Evolutionary conservation across 2,797 vertebrate genomes (phyloP).

Genomic region (Benthosema pterotum): DNA sequence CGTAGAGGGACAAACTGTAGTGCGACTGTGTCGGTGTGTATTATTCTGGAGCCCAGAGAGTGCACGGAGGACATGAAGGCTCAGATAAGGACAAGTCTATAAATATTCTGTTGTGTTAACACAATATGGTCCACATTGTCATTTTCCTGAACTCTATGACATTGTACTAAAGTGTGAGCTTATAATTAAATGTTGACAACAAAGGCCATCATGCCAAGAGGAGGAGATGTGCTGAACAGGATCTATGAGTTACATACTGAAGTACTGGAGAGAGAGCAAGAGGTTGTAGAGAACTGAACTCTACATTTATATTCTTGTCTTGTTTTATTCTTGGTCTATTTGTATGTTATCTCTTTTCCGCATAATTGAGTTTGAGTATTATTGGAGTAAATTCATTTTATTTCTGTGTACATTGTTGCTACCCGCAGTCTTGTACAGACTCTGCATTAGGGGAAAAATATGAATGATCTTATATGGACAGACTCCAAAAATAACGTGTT

Average conservation of each 20-base stretch:
- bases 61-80: slow-evolving; percentile 7
- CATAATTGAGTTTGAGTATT: too few relatives aligned
- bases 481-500: too few relatives aligned
- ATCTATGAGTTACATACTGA: background rate
- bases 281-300: too few relatives aligned
- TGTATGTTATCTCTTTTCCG: too few relatives aligned
- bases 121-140: slow-evolving; percentile 26
- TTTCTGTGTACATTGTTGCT: too few relatives aligned
- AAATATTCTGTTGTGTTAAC: slow-evolving; percentile 37
- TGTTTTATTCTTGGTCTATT: too few relatives aligned
- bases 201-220: background rate
- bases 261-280: too few relatives aligned
- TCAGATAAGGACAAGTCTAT: slow-evolving; percentile 23
- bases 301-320: too few relatives aligned
- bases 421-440: too few relatives aligned
- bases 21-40: slow-evolving; percentile 27
- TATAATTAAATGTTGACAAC: background rate
- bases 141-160: slow-evolving; percentile 4
- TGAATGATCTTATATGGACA: too few relatives aligned
- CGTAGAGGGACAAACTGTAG: slow-evolving; percentile 9
- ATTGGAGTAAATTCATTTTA: too few relatives aligned
- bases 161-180: slow-evolving; percentile 20
- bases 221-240: background rate
- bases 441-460: too few relatives aligned
- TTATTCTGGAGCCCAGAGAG: background rate